phyloP scores from a whole-genome alignment of 1,140 invertebrate species.

The Dreissena rostriformis region DNA sequence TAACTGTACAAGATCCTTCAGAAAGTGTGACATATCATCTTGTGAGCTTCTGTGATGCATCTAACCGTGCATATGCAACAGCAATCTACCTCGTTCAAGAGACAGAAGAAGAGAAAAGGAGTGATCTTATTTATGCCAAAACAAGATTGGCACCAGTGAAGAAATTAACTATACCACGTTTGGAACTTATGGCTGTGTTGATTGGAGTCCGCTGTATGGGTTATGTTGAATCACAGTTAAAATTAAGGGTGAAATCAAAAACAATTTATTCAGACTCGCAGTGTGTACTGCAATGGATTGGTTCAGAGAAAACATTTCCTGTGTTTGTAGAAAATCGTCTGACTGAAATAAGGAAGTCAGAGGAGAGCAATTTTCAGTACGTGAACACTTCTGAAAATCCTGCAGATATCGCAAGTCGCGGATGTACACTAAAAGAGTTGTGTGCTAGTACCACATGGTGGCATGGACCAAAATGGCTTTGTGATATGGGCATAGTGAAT shows the following conservation, averaged over 20 bases:
- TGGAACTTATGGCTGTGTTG: conserved; percentile 1
- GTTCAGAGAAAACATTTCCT: neutral
- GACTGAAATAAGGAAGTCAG: conserved; percentile 16
- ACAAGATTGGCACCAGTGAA: conserved; percentile 16
- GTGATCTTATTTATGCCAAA: conserved; percentile 1
- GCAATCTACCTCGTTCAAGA: neutral
- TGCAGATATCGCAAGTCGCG: no score
- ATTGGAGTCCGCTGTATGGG: conserved; percentile 21
- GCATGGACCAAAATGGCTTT: no score
- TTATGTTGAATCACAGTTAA: neutral
- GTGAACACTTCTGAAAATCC: no score
- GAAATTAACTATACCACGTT: neutral
- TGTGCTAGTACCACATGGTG: no score
- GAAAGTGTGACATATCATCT: neutral
- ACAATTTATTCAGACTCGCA: neutral
- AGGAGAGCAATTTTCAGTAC: neutral
- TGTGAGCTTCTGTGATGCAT: conserved; percentile 29
- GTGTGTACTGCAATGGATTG: conserved; percentile 24
- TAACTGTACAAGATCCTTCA: no score
- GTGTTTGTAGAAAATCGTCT: conserved; percentile 41
- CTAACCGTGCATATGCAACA: conserved; percentile 5
- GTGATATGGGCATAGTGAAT: neutral
- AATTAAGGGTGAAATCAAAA: neutral
- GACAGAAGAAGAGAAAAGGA: no score
- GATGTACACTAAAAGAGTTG: no score